Evolutionary conservation across 2,797 vertebrate species (phyloP), one percentile per base, ranked within the genome.

Genomic region (Steatocranus sp.): DNA sequence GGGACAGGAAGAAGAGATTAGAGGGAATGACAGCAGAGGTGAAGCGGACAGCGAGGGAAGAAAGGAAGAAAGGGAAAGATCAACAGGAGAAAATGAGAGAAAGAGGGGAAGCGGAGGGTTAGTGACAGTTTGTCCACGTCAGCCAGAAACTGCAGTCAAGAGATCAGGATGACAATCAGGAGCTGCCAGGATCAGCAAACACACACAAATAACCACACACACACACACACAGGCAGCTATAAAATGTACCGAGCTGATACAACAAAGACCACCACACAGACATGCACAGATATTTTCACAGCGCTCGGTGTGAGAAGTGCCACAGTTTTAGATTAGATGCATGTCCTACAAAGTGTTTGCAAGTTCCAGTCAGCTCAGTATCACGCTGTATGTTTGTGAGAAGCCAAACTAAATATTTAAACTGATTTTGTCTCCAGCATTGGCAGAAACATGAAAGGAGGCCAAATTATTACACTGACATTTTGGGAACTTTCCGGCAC

Each of bases 41-140:
- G 68, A 87, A 50, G 87, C 23, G 56, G 75, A 84, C 11, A 38
- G 74, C 1, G 34, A 56, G 25, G n/a, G 75, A 41, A 50, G 38
- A 74, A 50, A 56, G 32, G 36, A 36, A 50, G 38, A 74, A 50
- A 56, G 38, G n/a, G 32, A 23, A 87, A 12, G 79, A 78, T 75
- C 82, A 80, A 80, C 68, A 83, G 78, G 75, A 77, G 54, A 83
- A 73, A 75, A 50, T 27, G 48, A 56, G 87, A 91, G 87, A 80
- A 68, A 88, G 83, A 90, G 80, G 89, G 89, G 87, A 93, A 94
- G 94, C 10, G 75, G 78, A 89, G 87, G 90, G 93, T 95, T 95
- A 95, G 94, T 95, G 94, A 95, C 91, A 93, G 91, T 93, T 94
- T 91, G 92, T 90, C 83, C 78, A 88, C 48, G 90, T 95, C 91